Conservation (phyloP, 2,888 invertebrate genomes). For the Rotaria macrura region DNA sequence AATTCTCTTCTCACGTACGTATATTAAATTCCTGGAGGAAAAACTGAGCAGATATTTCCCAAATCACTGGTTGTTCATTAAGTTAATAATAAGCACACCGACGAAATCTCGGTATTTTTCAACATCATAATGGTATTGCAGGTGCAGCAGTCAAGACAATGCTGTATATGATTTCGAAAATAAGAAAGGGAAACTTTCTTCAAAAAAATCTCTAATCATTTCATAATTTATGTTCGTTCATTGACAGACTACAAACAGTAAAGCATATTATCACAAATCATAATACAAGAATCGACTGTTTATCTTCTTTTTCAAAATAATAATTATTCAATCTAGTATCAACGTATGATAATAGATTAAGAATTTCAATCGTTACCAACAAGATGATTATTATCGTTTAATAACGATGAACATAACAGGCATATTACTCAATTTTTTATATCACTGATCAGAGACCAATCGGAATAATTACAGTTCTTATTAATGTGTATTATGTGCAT, state of each 20-base stretch:
- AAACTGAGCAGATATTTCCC: neutral
- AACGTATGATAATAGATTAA: neutral
- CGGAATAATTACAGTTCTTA: conserved; percentile 21
- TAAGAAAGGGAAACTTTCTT: conserved; percentile 43
- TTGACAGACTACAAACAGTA: neutral
- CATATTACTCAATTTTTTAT: neutral
- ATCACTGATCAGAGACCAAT: conserved; percentile 22
- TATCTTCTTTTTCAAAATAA: neutral
- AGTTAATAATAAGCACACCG: conserved; percentile 61
- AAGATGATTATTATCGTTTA: neutral
- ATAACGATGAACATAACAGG: neutral
- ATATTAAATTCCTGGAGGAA: conserved; percentile 36
- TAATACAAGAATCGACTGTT: neutral
- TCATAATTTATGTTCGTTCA: neutral
- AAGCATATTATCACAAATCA: neutral
- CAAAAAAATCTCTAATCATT: neutral
- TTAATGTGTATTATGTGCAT: neutral
- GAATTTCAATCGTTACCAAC: neutral
- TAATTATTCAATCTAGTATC: neutral
- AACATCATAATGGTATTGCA: conserved; percentile 93
- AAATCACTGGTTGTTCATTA: conserved; percentile 47
- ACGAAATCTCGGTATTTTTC: conserved; percentile 70
- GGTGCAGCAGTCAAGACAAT: conserved; percentile 81
- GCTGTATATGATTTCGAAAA: conserved; percentile 77
- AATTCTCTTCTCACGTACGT: conserved; percentile 51